phyloP scores from a whole-genome alignment of 1,140 invertebrate species.

The Holcopasites calliopsidis region DNA sequence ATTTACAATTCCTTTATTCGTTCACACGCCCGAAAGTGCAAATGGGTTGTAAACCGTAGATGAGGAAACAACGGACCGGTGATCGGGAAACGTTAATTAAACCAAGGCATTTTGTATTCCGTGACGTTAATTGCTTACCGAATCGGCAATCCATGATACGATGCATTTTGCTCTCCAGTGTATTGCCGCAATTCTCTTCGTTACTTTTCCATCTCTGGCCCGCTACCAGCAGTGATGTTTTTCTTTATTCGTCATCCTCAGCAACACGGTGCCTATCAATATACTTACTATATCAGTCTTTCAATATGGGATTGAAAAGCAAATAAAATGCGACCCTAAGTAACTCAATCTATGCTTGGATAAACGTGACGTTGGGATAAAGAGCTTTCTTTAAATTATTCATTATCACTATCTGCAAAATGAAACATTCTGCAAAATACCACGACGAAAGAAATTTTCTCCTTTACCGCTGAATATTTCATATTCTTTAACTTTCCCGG shows the following conservation, averaged over 20 bases:
- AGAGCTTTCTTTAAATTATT: no score
- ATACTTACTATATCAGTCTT: neutral
- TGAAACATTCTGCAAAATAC: no score
- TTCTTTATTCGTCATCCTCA: neutral
- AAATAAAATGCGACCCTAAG: no score
- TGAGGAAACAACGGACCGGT: slow-evolving; percentile 2
- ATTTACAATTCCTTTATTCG: neutral
- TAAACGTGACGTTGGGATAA: no score
- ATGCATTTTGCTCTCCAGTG: slow-evolving; percentile 22
- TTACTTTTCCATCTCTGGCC: neutral
- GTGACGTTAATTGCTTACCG: slow-evolving; percentile 37
- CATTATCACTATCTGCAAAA: no score
- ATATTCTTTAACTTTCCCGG: neutral
- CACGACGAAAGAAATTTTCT: no score
- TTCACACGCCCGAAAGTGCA: neutral
- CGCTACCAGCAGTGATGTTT: neutral
- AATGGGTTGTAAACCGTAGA: slow-evolving; percentile 1
- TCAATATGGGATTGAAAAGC: neutral
- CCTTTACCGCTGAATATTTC: no score
- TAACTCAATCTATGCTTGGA: no score
- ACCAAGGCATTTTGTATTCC: slow-evolving; percentile 31
- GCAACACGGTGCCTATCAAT: neutral
- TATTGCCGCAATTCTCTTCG: neutral
- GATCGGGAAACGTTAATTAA: slow-evolving; percentile 33
- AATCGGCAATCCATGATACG: slow-evolving; percentile 23